Conservation (phyloP, 2,888 invertebrate genomes). For the Clistopyga incitator region DNA sequence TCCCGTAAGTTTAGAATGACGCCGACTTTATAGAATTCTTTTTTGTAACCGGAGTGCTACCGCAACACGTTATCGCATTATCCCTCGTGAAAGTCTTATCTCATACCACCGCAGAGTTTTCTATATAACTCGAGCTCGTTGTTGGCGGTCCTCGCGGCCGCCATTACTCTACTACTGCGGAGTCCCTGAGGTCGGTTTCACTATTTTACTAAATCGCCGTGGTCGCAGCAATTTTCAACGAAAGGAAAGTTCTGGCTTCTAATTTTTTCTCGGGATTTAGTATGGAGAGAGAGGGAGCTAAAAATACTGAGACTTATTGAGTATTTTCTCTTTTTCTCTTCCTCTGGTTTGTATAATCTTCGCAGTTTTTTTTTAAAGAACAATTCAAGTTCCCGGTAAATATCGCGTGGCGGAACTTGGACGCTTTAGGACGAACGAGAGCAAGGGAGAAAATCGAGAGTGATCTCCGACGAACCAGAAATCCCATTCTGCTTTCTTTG, state of each 20-base stretch:
- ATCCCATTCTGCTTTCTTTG: conserved; percentile 20
- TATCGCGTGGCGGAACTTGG: conserved; percentile 50
- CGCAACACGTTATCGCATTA: conserved; percentile 20
- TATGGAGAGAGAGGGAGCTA: conserved; percentile 28
- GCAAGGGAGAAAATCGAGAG: conserved; percentile 5
- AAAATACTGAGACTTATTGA: conserved; percentile 32
- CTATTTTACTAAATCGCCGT: conserved; percentile 48
- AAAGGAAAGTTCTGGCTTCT: conserved; percentile 47
- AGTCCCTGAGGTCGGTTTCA: conserved; percentile 28
- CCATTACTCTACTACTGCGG: conserved; percentile 14
- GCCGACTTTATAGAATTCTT: conserved; percentile 15
- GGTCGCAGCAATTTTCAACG: conserved; percentile 33
- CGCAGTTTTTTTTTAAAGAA: neutral
- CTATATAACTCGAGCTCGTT: neutral
- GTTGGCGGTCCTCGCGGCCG: conserved; percentile 19
- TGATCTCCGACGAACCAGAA: conserved; percentile 44
- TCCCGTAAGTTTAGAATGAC: conserved; percentile 4
- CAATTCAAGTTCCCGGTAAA: conserved; percentile 33
- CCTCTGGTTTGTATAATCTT: conserved; percentile 5
- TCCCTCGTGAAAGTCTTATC: conserved; percentile 6
- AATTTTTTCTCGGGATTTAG: conserved; percentile 54
- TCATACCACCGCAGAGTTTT: conserved; percentile 15
- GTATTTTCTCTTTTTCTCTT: conserved; percentile 4
- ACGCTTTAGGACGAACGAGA: conserved; percentile 23
- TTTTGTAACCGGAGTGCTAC: neutral